phyloP scores from a whole-genome alignment of 1,140 invertebrate species.

The Agrypnia vestita region DNA sequence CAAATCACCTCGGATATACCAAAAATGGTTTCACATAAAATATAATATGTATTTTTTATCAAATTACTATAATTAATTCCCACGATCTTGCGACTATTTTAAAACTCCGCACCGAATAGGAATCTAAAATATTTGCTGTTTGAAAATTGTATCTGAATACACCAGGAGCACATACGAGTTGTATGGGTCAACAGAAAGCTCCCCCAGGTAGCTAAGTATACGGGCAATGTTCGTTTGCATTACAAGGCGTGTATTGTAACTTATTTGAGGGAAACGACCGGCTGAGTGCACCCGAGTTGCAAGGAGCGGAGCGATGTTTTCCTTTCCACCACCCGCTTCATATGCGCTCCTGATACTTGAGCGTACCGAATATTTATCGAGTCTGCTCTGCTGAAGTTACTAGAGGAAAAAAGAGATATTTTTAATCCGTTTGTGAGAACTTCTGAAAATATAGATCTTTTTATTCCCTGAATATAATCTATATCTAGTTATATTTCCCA shows the following conservation, averaged over 20 bases:
- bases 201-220: constrained; percentile 12
- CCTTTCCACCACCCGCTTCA: constrained; percentile 32
- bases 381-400: neutral
- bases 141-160: neutral
- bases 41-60: too few relatives aligned
- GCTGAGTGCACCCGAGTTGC: constrained; percentile 42
- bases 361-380: constrained; percentile 35
- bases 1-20: too few relatives aligned
- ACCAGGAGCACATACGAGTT: constrained; percentile 37
- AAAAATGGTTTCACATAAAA: too few relatives aligned
- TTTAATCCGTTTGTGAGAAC: too few relatives aligned
- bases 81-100: too few relatives aligned
- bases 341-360: constrained; percentile 44
- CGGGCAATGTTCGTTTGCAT: constrained; percentile 47
- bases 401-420: too few relatives aligned
- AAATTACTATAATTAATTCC: too few relatives aligned
- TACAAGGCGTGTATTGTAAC: constrained; percentile 46
- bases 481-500: too few relatives aligned
- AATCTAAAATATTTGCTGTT: too few relatives aligned
- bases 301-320: constrained; percentile 33
- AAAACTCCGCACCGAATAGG: too few relatives aligned
- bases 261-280: constrained; percentile 48
- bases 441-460: too few relatives aligned
- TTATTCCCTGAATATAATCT: too few relatives aligned
- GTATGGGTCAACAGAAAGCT: constrained; percentile 23